Evolutionary conservation across 2,797 vertebrate genomes (phyloP).

Genomic region (Odontamblyopus lacepedii): DNA sequence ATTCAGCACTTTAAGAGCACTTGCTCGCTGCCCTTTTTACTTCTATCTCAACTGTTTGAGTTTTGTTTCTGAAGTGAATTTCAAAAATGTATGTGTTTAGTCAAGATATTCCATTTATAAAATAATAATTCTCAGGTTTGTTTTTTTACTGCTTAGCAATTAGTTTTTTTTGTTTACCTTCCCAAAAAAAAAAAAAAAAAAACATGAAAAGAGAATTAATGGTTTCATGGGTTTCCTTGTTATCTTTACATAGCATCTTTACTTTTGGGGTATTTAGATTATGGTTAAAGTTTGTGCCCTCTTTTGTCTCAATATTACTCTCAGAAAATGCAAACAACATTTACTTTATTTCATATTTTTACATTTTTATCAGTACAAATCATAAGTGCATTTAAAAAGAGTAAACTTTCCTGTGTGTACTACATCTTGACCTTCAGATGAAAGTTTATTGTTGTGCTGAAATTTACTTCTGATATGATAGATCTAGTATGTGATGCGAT

Average conservation of each 20-base stretch:
- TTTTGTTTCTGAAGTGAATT: neutral
- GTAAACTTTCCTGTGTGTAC: constrained; percentile 37
- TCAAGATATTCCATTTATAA: constrained; percentile 2
- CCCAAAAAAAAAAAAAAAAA: neutral
- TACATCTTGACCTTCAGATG: constrained; percentile 40
- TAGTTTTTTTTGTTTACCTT: neutral
- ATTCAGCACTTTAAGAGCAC: neutral
- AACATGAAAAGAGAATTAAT: neutral
- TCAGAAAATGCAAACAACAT: constrained; percentile 55
- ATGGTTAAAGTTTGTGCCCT: neutral
- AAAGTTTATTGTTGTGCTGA: constrained; percentile 34
- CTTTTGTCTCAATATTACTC: constrained; percentile 27
- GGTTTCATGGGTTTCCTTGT: neutral
- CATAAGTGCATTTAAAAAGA: constrained; percentile 58
- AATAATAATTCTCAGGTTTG: neutral
- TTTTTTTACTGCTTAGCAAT: neutral
- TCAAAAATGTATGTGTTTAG: neutral
- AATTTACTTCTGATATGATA: constrained; percentile 33
- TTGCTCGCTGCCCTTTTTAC: neutral
- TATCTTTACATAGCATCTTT: neutral
- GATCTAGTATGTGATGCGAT: constrained; percentile 21
- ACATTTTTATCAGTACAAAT: constrained; percentile 65
- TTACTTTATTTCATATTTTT: constrained; percentile 63
- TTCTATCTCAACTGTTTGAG: neutral
- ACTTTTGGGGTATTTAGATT: neutral